Percentiles rank a stretch among this genome's conserved stretches.
Conservation (phyloP, 1,140 invertebrate species). For the Macrobrachium rosenbergii region DNA sequence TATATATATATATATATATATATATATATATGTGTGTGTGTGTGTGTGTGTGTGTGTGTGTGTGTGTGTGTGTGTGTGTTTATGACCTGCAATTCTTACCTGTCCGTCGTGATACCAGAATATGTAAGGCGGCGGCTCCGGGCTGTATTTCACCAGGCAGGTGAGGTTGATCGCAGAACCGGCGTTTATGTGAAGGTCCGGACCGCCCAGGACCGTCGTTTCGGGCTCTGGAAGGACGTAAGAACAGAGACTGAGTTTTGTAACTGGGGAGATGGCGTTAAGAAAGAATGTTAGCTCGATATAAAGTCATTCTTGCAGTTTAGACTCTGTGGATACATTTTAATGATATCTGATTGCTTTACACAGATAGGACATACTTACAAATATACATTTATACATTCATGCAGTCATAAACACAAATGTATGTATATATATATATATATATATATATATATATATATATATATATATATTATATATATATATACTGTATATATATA, state of each 20-base stretch:
- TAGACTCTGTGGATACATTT: neutral
- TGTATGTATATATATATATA: no score
- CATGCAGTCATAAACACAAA: no score
- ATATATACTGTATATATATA: no score
- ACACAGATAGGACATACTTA: slow-evolving; percentile 3
- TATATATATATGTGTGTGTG: no score
- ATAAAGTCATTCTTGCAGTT: neutral
- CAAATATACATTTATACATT: slow-evolving; percentile 3
- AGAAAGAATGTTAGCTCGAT: neutral
- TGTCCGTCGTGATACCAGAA: slow-evolving; percentile 76
- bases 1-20: no score
- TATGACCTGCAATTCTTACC: slow-evolving; percentile 34
- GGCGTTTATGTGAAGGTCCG: slow-evolving; percentile 89
- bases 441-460: no score
- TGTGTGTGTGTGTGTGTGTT: no score
- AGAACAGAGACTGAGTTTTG: neutral
- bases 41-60: no score
- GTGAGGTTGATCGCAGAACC: slow-evolving; percentile 94
- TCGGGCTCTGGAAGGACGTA: slow-evolving; percentile 79
- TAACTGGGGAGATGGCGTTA: neutral
- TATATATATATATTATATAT: no score
- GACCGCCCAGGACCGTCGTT: slow-evolving; percentile 88
- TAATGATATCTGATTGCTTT: neutral
- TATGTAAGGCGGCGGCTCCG: slow-evolving; percentile 91
- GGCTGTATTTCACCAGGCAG: slow-evolving; percentile 89